Evolutionary conservation across 2,113 vertebrate genomes (phyloP), one percentile per base, ranked within the genome.

Genomic region (Erythrocercus mccallii): DNA sequence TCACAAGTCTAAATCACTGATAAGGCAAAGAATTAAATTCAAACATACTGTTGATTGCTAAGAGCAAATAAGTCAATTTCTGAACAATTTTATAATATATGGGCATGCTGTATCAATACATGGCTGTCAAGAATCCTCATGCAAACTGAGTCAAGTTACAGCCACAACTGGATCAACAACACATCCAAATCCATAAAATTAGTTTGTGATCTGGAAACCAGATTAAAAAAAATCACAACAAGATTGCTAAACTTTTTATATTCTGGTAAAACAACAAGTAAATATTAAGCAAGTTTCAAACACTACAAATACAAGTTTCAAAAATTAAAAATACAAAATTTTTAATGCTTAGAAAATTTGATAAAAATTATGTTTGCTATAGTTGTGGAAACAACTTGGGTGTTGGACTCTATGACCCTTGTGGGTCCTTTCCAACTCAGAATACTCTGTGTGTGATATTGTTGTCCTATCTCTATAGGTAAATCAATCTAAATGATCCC

Each of bases 91-190:
- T 78, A 58, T 31, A 91, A 53, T 85, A 96, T 56, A 91, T 14
- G 95, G 86, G 88, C 94, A 97, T 97, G 97, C 94, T 90, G 77
- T 88, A 96, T 85, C 78, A 95, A 97, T 70, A 97, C 17, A 84
- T 38, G 90, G 85, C 60, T 96, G 88, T 91, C 94, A 95, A 61
- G 86, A 95, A 81, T 80, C 86, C 84, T 95, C 96, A 97, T 92
- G 95, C 92, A 96, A 89, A 92, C n/a, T 61, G 35, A 96, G 85
- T 91, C 62, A 97, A 96, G 76, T 69, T 88, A 95, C 73, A 91
- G 96, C 68, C 88, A 95, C 85, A 78, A 92, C 22, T 77, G 92
- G 74, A 98, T 94, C 90, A 94, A 93, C 66, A 70, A 96, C 96
- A 92, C 88, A 97, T 51, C 8, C 10, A 86, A 95, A 78, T 38